Evolutionary conservation across 2,113 vertebrate species (phyloP).

Genomic region (Addax nasomaculatus): DNA sequence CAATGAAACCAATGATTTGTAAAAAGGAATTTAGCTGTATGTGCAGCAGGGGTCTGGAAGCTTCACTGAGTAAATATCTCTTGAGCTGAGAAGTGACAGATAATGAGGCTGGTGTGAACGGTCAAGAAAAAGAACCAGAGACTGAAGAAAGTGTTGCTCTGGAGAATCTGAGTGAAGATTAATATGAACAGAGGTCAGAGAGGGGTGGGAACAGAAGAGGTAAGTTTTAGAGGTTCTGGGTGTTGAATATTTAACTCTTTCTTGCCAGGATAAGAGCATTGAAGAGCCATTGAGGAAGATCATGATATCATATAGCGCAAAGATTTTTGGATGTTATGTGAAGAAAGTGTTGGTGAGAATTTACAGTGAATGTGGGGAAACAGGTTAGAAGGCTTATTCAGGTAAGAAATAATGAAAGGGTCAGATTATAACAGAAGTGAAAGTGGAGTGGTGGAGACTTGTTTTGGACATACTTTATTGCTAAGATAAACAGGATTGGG

Average conservation of each 20-base stretch:
- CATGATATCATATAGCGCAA: neutral
- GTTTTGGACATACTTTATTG: neutral
- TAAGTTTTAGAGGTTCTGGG: neutral
- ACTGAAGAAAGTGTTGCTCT: neutral
- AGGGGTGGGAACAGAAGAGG: fast-evolving
- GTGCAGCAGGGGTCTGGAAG: neutral
- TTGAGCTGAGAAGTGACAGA: neutral
- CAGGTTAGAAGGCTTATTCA: neutral
- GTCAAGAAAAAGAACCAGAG: neutral
- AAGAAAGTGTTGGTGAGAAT: neutral
- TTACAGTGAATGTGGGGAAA: neutral
- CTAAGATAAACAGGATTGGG: neutral
- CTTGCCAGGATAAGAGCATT: neutral
- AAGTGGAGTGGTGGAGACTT: neutral
- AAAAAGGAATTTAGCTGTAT: neutral
- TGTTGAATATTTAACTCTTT: neutral
- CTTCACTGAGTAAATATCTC: neutral
- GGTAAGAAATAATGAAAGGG: neutral
- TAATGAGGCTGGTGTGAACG: neutral
- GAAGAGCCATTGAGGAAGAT: neutral
- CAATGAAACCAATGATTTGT: neutral
- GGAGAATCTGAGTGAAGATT: neutral
- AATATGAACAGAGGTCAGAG: too few species aligned
- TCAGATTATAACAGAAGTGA: neutral
- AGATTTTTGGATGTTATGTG: neutral